A percentile compares a stretch with the other conserved stretches of the same genome.
Evolutionary conservation across 2,797 vertebrate species (phyloP).

Genomic region (Sphenopsis melanotis): DNA sequence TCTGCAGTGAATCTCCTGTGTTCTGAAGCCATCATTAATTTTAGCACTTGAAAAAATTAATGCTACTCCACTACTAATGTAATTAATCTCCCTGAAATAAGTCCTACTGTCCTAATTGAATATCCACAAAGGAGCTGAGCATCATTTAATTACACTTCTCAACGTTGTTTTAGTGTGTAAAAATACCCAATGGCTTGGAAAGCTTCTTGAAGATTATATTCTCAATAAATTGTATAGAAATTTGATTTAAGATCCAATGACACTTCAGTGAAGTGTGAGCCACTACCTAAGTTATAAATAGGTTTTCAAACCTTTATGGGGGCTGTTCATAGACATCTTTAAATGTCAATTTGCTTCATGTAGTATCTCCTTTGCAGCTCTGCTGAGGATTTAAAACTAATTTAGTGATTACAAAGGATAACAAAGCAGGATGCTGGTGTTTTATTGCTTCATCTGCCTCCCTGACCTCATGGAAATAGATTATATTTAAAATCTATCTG

Average conservation of each 20-base stretch:
- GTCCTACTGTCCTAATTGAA: background rate
- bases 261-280: background rate
- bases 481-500: background rate
- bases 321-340: background rate
- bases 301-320: background rate
- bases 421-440: background rate
- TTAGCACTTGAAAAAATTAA: background rate
- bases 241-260: background rate
- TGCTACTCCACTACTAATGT: background rate
- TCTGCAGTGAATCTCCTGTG: background rate
- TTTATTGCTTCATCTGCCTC: background rate
- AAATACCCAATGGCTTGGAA: background rate
- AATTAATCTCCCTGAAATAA: constrained; percentile 12
- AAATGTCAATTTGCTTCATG: background rate
- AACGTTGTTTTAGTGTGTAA: background rate
- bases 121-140: background rate
- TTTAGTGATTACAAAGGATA: background rate
- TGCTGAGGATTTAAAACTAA: background rate
- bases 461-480: background rate
- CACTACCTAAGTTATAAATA: background rate
- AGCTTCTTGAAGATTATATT: background rate
- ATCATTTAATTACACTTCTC: constrained; percentile 13
- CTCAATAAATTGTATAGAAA: background rate
- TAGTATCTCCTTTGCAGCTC: background rate
- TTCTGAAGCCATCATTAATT: background rate